A percentile compares a stretch with the other conserved stretches of the same genome.
Evolutionary conservation across 2,113 vertebrate genomes (phyloP).

Genomic region (Pipra filicauda): DNA sequence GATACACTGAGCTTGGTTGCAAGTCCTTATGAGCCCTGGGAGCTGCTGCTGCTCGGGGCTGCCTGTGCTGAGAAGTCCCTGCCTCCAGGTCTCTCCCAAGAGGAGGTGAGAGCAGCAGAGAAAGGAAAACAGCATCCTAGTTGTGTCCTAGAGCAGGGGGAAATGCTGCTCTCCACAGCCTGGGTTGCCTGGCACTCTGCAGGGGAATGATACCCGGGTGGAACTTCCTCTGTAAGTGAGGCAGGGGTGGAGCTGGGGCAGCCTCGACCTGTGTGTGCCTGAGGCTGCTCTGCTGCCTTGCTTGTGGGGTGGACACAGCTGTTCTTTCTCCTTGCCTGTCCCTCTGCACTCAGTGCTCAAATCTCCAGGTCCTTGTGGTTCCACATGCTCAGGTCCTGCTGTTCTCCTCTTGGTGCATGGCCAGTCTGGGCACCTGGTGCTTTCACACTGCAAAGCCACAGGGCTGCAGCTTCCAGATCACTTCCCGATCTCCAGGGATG

Average conservation of each 20-base stretch:
- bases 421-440: no score
- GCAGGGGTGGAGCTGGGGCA: neutral
- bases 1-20: neutral
- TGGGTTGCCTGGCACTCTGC: neutral
- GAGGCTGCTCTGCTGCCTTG: neutral
- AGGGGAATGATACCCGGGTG: neutral
- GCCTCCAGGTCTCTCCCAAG: neutral
- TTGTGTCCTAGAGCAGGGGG: neutral
- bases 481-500: neutral
- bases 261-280: neutral
- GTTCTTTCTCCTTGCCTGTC: neutral
- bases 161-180: neutral
- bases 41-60: neutral
- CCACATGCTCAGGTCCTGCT: neutral
- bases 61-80: neutral
- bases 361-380: neutral
- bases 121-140: neutral
- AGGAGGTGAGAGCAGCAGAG: neutral
- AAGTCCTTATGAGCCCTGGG: neutral
- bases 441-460: neutral
- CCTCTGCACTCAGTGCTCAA: rapidly evolving
- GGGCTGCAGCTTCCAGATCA: neutral
- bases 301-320: neutral
- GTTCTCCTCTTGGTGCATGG: neutral
- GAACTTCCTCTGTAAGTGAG: neutral